phyloP scores from a whole-genome alignment of 2,797 vertebrate species.

The Danio jaintianensis region DNA sequence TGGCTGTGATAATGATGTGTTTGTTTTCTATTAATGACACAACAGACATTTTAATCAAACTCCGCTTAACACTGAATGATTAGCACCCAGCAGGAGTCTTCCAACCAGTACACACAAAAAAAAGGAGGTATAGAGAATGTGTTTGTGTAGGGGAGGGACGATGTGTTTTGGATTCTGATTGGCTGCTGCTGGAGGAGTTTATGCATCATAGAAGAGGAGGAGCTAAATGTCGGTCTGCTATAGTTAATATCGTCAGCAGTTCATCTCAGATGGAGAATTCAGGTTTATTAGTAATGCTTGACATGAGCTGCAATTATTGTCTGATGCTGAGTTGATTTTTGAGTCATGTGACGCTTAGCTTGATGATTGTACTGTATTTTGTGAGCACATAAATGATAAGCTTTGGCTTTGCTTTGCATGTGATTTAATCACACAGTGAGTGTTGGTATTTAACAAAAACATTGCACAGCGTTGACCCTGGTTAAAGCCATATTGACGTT shows the following conservation, averaged over 20 bases:
- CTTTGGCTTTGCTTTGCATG: too few relatives aligned
- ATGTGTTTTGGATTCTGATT: neutral
- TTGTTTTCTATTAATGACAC: constrained; percentile 60
- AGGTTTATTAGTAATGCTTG: neutral
- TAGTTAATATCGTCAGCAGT: neutral
- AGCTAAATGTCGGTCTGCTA: neutral
- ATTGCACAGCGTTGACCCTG: too few relatives aligned
- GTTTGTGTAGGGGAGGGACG: constrained; percentile 33
- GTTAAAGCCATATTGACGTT: too few relatives aligned
- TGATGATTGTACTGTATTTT: too few relatives aligned
- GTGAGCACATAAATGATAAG: too few relatives aligned
- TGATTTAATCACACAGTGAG: too few relatives aligned
- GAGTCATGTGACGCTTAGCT: too few relatives aligned
- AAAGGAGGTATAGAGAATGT: neutral
- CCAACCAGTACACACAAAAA: constrained; percentile 29
- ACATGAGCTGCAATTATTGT: too few relatives aligned
- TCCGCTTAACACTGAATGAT: constrained; percentile 57
- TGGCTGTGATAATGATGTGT: constrained; percentile 54
- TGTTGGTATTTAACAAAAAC: too few relatives aligned
- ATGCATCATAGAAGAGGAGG: constrained; percentile 4
- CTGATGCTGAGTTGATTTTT: too few relatives aligned
- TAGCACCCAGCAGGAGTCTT: constrained; percentile 58
- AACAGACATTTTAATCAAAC: constrained; percentile 57
- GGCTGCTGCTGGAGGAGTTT: neutral
- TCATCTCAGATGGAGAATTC: neutral